Base-by-base conservation (phyloP, 1,140 invertebrate genomes). In the Thrips palmi region DNA sequence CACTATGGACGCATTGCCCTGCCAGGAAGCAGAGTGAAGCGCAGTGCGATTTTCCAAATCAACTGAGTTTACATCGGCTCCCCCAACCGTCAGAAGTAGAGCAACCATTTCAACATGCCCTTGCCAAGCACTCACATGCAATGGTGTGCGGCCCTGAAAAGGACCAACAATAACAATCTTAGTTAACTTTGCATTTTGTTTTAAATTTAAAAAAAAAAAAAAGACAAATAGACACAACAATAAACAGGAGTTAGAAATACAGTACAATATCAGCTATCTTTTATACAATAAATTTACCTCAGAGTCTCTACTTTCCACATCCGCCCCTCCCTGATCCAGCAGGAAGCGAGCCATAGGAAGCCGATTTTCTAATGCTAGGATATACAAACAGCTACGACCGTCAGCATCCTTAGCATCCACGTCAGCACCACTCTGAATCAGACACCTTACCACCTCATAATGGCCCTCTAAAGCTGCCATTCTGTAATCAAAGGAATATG, bases 71-170 rank as follows among this genome's bases (percentile, higher is more conserved):
- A 92, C 79, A 52, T 77, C 68, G 2, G 86, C 83, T 31, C 71
- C 65, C 24, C 77, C 75, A 41, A 72, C 64, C 43, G 74, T 72
- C 22, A 94, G 64, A 15, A 94, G 61, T 15, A 89, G 57, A 40
- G 79, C 76, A 0, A 91, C 86, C 78, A 94, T 89, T 37, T 89
- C 82, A 1, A 65, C 58, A 52, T 89, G 84, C 7, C 85, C 86
- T 55, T 96, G 88, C 89, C 89, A 94, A 19, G 86, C 74, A 15
- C 86, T 84, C 1, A 94, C 86, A 57, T 94, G 88, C 22, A 96
- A 60, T 1, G 87, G 79, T 3, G 86, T 91, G 36, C 88, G 70
- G 23, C 88, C 88, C 68, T 75, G 44, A 22, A 49, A 49, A 22
- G 20, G 11, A n/a, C n/a, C n/a, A n/a, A n/a, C n/a, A n/a, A n/a